These are phyloP conservation scores for Sweltsa coloradensis DNA, from an alignment of 1,140 invertebrate genomes.

Conservation along the genomic window DNA sequence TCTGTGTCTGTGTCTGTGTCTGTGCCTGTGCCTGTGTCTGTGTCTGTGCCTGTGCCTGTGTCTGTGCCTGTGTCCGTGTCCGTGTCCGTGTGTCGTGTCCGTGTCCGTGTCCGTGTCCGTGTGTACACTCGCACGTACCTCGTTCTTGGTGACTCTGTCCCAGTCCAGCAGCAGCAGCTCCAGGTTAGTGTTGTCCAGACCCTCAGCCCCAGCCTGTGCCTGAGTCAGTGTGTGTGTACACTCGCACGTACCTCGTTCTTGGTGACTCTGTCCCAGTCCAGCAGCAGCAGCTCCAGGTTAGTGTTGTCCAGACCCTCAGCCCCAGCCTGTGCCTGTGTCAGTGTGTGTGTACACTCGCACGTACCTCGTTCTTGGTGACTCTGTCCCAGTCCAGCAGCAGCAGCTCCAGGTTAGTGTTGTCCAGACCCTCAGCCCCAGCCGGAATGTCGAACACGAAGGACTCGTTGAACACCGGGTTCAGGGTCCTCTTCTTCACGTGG, in stretches of 20 bases:
- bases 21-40: too few species aligned
- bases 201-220: conserved; percentile 55
- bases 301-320: conserved; percentile 78
- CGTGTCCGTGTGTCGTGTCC: too few species aligned
- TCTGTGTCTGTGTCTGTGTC: too few species aligned
- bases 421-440: conserved; percentile 61
- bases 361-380: conserved; percentile 95
- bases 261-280: conserved; percentile 95
- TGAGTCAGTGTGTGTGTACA: too few species aligned
- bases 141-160: conserved; percentile 96
- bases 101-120: too few species aligned
- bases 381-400: conserved; percentile 92
- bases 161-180: conserved; percentile 91
- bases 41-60: too few species aligned
- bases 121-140: too few species aligned
- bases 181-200: conserved; percentile 77
- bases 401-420: conserved; percentile 84
- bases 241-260: conserved; percentile 97
- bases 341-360: too few species aligned
- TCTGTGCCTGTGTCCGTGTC: too few species aligned
- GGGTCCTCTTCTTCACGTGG: conserved; percentile 93
- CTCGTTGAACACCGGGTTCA: conserved; percentile 98
- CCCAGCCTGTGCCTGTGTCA: too few species aligned
- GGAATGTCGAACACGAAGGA: conserved; percentile 84
- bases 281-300: conserved; percentile 81